These are phyloP conservation scores for Catocala nupta DNA, from an alignment of 2,888 invertebrate species.

Conservation along the genomic window DNA sequence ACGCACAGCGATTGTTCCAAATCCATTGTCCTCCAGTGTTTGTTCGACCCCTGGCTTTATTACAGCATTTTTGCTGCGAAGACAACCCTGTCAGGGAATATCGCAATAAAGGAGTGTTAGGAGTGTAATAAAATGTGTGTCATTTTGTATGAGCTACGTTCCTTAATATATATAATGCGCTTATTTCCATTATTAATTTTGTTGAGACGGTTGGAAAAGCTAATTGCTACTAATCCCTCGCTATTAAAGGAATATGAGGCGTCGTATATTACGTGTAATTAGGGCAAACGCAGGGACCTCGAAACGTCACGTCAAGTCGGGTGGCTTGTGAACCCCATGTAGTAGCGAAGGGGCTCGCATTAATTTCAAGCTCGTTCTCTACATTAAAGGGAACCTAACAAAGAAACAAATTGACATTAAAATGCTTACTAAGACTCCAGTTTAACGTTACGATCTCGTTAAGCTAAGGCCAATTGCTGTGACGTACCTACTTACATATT, in stretches of 20 bases:
- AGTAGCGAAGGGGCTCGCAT: neutral
- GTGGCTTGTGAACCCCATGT: conserved; percentile 6
- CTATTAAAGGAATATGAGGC: conserved; percentile 28
- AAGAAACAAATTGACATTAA: conserved; percentile 5
- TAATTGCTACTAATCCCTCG: conserved; percentile 31
- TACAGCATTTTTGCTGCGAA: conserved; percentile 37
- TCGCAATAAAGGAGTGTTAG: conserved; percentile 17
- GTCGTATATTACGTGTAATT: conserved; percentile 30
- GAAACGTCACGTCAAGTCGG: conserved; percentile 6
- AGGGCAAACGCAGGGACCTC: conserved; percentile 14
- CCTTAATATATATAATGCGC: neutral
- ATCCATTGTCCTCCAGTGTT: conserved; percentile 49
- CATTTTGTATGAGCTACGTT: conserved; percentile 10
- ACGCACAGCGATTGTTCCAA: conserved; percentile 55
- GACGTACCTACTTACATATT: neutral
- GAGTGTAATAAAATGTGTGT: conserved; percentile 16
- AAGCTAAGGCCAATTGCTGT: neutral
- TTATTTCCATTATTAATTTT: conserved; percentile 21
- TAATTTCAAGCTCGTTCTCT: neutral
- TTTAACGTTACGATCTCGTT: conserved; percentile 3
- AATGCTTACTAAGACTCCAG: neutral
- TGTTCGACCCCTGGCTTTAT: conserved; percentile 44
- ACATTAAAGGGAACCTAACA: neutral
- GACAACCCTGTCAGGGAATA: conserved; percentile 20
- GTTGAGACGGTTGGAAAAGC: conserved; percentile 4